phyloP scores from a whole-genome alignment of 1,140 invertebrate species.

The Atta colombica region DNA sequence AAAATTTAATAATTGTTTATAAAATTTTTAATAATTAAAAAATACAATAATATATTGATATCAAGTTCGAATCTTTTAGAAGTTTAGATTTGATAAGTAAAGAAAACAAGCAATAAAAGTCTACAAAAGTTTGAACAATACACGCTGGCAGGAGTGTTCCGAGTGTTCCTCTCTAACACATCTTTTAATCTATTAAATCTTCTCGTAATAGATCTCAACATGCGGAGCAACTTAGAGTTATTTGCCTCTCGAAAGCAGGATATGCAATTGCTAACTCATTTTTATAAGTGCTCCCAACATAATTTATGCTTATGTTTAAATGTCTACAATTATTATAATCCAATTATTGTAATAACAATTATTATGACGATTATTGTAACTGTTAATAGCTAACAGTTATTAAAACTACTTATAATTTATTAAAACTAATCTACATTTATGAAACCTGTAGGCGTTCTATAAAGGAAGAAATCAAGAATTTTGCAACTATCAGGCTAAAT shows the following conservation, averaged over 20 bases:
- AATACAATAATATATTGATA: not conserved
- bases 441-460: not conserved
- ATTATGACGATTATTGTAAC: not conserved
- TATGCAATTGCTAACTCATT: conserved; percentile 30
- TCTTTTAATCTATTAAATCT: conserved; percentile 78
- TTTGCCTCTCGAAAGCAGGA: conserved; percentile 16
- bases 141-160: conserved; percentile 62
- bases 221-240: conserved; percentile 17
- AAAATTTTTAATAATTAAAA: not conserved
- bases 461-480: not conserved
- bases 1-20: not conserved
- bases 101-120: conserved; percentile 40
- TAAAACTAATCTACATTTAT: not conserved
- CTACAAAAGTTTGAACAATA: conserved; percentile 44
- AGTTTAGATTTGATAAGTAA: conserved; percentile 9
- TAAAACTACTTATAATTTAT: not conserved
- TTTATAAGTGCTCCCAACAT: conserved; percentile 21
- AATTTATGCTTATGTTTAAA: conserved; percentile 71
- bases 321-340: conserved; percentile 57
- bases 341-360: not conserved
- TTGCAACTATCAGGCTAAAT: not conserved
- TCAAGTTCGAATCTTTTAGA: not conserved
- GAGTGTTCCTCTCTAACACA: conserved; percentile 67
- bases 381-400: conserved; percentile 19
- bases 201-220: conserved; percentile 71